A percentile compares a stretch with the other conserved stretches of the same genome.
Conservation (phyloP, 2,797 vertebrate species). For the Gymnothorax reevesii region DNA sequence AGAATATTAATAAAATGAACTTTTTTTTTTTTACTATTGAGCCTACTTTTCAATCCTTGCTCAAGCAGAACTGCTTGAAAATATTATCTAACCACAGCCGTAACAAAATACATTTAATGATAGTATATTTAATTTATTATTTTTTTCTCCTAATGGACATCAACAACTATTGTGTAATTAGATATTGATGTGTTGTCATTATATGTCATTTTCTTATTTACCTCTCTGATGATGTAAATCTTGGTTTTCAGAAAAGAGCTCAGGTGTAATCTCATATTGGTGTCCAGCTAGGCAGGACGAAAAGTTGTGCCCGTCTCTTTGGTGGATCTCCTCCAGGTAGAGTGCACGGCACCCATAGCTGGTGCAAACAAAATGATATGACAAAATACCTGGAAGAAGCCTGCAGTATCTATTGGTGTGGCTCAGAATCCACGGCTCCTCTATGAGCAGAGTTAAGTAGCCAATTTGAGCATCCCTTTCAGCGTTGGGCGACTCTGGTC, state of each 20-base stretch:
- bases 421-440: background rate
- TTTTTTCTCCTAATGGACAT: background rate
- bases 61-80: background rate
- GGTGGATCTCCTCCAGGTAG: background rate
- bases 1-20: background rate
- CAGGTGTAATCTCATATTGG: constrained; percentile 16
- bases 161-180: background rate
- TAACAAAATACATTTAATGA: background rate
- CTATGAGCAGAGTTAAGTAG: background rate
- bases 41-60: background rate
- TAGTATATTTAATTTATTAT: background rate
- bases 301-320: background rate
- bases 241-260: constrained; percentile 23
- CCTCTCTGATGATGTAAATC: constrained; percentile 27
- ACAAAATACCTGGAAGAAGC: background rate
- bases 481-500: constrained; percentile 7
- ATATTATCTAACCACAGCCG: background rate
- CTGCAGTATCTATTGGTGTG: background rate
- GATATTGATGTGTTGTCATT: background rate
- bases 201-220: background rate
- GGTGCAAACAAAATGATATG: background rate
- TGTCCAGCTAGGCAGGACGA: background rate
- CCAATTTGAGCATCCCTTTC: background rate
- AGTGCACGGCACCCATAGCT: background rate
- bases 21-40: background rate